Base-by-base conservation (phyloP, 2,888 invertebrate genomes). In the Drosophila siamana region DNA sequence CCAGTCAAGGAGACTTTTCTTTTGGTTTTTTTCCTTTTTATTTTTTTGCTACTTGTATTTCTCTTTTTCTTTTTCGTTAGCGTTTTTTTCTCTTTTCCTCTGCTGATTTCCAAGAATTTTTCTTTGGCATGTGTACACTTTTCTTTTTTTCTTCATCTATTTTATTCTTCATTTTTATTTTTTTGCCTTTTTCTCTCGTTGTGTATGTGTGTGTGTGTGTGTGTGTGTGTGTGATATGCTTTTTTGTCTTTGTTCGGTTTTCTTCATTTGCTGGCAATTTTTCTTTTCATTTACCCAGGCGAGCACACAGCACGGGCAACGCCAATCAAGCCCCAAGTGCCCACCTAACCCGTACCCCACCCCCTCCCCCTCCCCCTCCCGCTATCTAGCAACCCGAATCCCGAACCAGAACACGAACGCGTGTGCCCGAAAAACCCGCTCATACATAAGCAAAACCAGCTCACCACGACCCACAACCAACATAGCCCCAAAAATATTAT, bases 181-280 rank as follows among this genome's bases (percentile, higher is more conserved):
- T 40, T 24, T n/a, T n/a, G n/a, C n/a, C n/a, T 19, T 40, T 22
- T 57, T 56, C 4, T 52, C 30, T 51, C 15, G 33, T n/a, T 33
- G 9, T 30, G 15, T 30, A 22, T 33, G n/a, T 11, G 9, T 55
- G 6, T 55, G 16, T 36, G 15, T 22, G n/a, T 50, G 9, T 22
- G 22, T 22, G 4, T 22, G 11, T 36, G 11, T n/a, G 16, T 28
- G 15, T 16, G 5, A 19, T 19, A 19, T 19, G 19, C 2, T 16
- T 33, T 46, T 52, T 54, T 30, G 30, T 30, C n/a, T 44, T 36
- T 54, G 54, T 43, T 30, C 28, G n/a, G 36, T 55, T 78, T 64
- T 73, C 74, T 77, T 81, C 72, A 77, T 84, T 86, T 84, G 77
- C 75, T 81, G 81, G 78, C 81, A 73, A 78, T 70, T 69, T 80